phyloP scores from a whole-genome alignment of 1,140 invertebrate genomes.

The Bemisia tabaci region DNA sequence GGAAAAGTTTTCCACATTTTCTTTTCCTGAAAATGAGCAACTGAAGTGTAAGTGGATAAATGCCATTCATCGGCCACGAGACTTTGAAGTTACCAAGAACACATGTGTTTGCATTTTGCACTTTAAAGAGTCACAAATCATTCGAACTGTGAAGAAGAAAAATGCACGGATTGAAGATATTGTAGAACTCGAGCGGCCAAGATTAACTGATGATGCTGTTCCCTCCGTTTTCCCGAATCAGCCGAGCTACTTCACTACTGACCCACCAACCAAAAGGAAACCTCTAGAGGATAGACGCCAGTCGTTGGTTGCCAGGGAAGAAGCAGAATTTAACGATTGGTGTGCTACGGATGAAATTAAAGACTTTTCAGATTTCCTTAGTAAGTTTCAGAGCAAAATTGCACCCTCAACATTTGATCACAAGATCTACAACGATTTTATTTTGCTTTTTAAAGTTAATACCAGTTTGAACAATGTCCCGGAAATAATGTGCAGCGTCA shows the following conservation, averaged over 20 bases:
- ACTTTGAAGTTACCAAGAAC: background rate
- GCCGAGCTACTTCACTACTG: background rate
- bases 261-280: background rate
- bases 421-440: background rate
- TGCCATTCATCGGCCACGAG: background rate
- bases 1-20: background rate
- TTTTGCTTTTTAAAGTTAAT: background rate
- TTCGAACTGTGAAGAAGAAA: background rate
- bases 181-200: background rate
- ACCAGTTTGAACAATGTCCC: background rate
- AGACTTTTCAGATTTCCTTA: background rate
- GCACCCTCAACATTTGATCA: background rate
- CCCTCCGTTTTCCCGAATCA: background rate
- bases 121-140: background rate
- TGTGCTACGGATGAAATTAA: background rate
- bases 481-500: background rate
- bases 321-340: background rate
- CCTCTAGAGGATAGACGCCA: background rate
- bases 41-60: background rate
- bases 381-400: background rate
- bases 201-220: background rate
- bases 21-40: background rate
- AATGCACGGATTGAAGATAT: no score
- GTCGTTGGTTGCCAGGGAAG: background rate
- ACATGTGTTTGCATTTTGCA: background rate